Base-by-base conservation (phyloP, 2,888 invertebrate genomes). In the Pterostichus niger region DNA sequence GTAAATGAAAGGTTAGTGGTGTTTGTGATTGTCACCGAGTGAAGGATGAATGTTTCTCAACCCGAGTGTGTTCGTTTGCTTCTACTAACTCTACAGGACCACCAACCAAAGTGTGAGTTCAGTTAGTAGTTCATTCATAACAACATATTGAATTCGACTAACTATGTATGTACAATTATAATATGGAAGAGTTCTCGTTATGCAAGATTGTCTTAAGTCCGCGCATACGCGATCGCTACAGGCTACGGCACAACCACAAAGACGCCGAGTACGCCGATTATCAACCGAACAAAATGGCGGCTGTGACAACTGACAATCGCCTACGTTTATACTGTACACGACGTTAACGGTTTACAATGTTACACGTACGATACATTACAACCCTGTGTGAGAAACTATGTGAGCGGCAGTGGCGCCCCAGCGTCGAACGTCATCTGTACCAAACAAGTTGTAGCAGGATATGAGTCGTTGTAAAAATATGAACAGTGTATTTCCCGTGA, bases 101-200 rank as follows among this genome's bases (percentile, higher is more conserved):
- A 64, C 64, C 79, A 35, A 79, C 64, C 79, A 79, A 35, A 35
- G 54, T 68, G 64, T 77, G 54, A 56, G 35, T 76, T 54, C 54
- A 76, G 76, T 79, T 79, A 79, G 46, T 81, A 73, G 80, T 73
- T 52, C 73, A 75, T 82, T 75, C 56, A 82, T 82, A 82, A 82
- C 82, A 82, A 82, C 82, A 82, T 82, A 82, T 82, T 82, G 82
- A 82, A 82, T 82, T 82, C 82, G 82, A 59, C 82, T 82, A 82
- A 82, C 82, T 82, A 82, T 75, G 13, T 82, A 82, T 82, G 61
- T 82, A 82, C 82, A 82, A 75, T 75, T 82, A 82, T 68, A 82
- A 82, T 81, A 81, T 82, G 82, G 82, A 82, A 82, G 82, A 82
- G 75, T 82, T 82, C 73, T 82, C 82, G 82, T 82, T 79, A 75